phyloP scores from a whole-genome alignment of 2,113 vertebrate species.

The Oophaga pumilio region DNA sequence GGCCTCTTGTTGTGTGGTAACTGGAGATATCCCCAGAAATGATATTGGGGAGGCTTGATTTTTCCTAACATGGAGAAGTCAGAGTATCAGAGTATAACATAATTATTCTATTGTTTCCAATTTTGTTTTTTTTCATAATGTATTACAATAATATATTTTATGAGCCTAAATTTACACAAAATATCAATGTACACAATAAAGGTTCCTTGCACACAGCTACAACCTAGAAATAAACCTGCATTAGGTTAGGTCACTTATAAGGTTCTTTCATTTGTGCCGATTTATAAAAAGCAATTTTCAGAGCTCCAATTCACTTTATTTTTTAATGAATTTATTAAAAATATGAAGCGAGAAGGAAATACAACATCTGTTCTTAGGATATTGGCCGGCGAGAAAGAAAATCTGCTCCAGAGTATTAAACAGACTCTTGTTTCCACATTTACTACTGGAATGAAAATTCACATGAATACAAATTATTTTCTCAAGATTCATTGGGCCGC shows the following conservation, averaged over 20 bases:
- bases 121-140: not conserved
- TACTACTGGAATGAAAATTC: slow-evolving; percentile 30
- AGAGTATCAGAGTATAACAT: too few relatives aligned
- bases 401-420: slow-evolving; percentile 30
- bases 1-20: not conserved
- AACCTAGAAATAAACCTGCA: not conserved
- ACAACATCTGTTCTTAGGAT: slow-evolving; percentile 16
- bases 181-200: slow-evolving; percentile 2
- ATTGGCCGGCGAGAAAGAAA: slow-evolving; percentile 23
- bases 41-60: not conserved
- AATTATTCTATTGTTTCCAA: not conserved
- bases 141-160: not conserved
- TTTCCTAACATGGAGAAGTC: not conserved
- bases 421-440: slow-evolving; percentile 26
- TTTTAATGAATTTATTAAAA: slow-evolving; percentile 21
- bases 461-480: slow-evolving; percentile 54
- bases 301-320: slow-evolving; percentile 19
- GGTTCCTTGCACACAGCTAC: not conserved
- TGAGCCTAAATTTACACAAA: not conserved
- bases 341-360: slow-evolving; percentile 12
- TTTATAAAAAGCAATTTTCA: slow-evolving; percentile 10
- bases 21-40: not conserved
- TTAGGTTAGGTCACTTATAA: slow-evolving; percentile 15
- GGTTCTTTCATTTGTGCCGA: not conserved
- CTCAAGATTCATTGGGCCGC: slow-evolving; percentile 31